Conservation (phyloP, 1,140 invertebrate genomes). For the Achatina immaculata region DNA sequence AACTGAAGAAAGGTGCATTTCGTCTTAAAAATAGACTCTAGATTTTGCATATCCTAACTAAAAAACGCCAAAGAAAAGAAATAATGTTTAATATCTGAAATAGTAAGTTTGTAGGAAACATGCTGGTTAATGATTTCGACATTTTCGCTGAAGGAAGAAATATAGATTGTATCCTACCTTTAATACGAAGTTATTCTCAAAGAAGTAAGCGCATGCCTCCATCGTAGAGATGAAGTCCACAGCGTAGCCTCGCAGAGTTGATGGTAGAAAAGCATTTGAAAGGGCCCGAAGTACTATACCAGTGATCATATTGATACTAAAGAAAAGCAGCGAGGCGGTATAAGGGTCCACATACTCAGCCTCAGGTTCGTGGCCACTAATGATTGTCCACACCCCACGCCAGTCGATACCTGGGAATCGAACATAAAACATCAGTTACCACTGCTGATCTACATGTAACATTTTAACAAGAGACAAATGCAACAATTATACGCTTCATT, state of each 20-base stretch:
- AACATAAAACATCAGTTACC: neutral
- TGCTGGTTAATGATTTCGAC: too few species aligned
- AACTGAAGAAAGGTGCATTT: too few species aligned
- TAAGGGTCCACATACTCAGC: constrained; percentile 57
- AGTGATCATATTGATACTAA: constrained; percentile 53
- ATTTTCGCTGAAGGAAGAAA: too few species aligned
- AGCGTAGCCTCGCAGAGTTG: constrained; percentile 38
- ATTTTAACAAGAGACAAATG: neutral
- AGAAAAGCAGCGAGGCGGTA: constrained; percentile 58
- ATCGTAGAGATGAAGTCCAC: constrained; percentile 60
- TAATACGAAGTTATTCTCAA: constrained; percentile 66
- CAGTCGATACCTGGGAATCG: constrained; percentile 42
- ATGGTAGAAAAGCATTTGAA: constrained; percentile 47
- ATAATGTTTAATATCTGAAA: too few species aligned
- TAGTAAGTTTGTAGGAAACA: too few species aligned
- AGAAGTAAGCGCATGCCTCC: constrained; percentile 66
- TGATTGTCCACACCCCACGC: constrained; percentile 44
- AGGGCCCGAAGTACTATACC: constrained; percentile 53
- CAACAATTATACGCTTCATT: neutral
- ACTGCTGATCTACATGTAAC: too few species aligned
- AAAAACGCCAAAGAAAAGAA: too few species aligned
- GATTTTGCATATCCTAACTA: too few species aligned
- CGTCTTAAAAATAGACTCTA: too few species aligned
- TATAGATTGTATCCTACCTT: constrained; percentile 39
- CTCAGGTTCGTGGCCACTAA: constrained; percentile 43